Evolutionary conservation across 2,888 invertebrate genomes (phyloP).

Genomic region (Amphiduros pacificus): DNA sequence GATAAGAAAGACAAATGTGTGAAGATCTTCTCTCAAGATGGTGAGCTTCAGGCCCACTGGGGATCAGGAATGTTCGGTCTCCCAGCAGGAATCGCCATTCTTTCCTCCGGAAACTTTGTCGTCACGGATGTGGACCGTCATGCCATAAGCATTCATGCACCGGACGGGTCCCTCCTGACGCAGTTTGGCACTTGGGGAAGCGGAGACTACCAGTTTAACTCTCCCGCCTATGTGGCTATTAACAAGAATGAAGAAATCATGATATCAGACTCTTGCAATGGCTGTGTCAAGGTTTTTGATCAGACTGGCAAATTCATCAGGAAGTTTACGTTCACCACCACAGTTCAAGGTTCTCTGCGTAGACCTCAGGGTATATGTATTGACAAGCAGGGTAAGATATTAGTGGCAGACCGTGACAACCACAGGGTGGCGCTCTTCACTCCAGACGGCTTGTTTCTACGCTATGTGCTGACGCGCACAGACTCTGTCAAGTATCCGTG

Average conservation of each 20-base stretch:
- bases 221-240: slow-evolving; percentile 27
- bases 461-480: slow-evolving; percentile 20
- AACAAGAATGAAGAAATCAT: slow-evolving; percentile 26
- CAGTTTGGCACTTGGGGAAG: slow-evolving; percentile 27
- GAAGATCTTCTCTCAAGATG: slow-evolving; percentile 23
- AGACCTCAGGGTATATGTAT: slow-evolving; percentile 28
- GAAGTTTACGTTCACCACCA: slow-evolving; percentile 13
- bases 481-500: slow-evolving; percentile 27
- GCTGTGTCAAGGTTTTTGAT: slow-evolving; percentile 27
- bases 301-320: slow-evolving; percentile 21
- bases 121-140: slow-evolving; percentile 28
- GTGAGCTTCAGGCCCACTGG: slow-evolving; percentile 19
- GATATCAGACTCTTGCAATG: slow-evolving; percentile 28
- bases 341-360: neutral
- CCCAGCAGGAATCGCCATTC: slow-evolving; percentile 27
- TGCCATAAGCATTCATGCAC: slow-evolving; percentile 25
- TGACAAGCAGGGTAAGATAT: slow-evolving; percentile 22
- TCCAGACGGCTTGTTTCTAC: slow-evolving; percentile 24
- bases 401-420: slow-evolving; percentile 30
- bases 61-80: slow-evolving; percentile 23
- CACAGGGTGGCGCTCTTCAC: slow-evolving; percentile 26
- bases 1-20: slow-evolving; percentile 29
- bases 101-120: slow-evolving; percentile 23
- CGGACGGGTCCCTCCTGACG: slow-evolving; percentile 21
- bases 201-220: slow-evolving; percentile 28